Conservation (phyloP, 2,797 vertebrate genomes). For the Sebastes aleutianus region DNA sequence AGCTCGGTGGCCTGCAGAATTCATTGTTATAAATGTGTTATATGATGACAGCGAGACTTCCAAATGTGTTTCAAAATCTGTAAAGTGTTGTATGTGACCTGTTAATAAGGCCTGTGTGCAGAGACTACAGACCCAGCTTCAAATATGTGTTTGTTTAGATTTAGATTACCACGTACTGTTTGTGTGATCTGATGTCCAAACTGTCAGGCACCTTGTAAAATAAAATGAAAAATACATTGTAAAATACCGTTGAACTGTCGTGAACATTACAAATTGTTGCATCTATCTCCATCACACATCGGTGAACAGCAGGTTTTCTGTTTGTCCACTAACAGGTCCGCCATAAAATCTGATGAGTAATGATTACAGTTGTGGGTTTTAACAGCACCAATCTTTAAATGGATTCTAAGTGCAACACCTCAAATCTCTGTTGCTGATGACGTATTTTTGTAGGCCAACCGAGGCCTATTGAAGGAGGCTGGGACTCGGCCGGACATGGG, state of each 20-base stretch:
- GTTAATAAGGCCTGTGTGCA: too few species aligned
- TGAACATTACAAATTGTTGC: neutral
- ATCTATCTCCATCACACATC: neutral
- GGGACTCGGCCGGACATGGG: too few species aligned
- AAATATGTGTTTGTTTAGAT: neutral
- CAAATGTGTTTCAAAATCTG: neutral
- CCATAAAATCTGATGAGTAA: too few species aligned
- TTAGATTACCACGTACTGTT: neutral
- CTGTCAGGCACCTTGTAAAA: neutral
- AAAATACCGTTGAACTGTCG: neutral
- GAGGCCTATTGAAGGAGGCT: too few species aligned
- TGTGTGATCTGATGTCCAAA: neutral
- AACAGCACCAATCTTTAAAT: too few species aligned
- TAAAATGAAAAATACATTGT: neutral
- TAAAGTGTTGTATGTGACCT: neutral
- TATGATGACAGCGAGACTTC: neutral
- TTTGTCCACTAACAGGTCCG: too few species aligned
- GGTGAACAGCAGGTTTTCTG: too few species aligned
- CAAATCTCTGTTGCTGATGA: too few species aligned
- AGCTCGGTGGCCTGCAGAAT: neutral
- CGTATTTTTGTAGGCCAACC: too few species aligned
- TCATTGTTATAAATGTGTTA: neutral
- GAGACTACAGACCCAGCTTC: neutral
- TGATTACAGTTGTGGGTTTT: too few species aligned
- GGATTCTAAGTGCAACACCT: too few species aligned